Evolutionary conservation across 2,113 vertebrate genomes (phyloP).

Genomic region (Megaceryle torquata): DNA sequence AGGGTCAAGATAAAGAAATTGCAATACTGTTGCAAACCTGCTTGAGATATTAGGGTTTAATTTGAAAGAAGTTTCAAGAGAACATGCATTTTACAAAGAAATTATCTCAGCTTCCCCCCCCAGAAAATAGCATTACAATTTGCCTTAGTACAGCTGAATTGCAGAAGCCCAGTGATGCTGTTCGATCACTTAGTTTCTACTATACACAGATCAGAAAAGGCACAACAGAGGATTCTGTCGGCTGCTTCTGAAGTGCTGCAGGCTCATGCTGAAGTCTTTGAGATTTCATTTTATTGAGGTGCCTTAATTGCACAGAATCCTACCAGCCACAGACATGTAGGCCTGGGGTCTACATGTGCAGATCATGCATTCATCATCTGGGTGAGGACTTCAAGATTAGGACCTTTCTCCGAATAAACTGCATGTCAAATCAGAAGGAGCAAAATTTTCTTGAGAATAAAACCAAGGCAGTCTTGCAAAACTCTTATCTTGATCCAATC

Average conservation of each 20-base stretch:
- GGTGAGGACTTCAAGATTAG: background rate
- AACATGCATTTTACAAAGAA: background rate
- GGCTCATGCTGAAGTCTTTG: background rate
- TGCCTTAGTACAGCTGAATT: background rate
- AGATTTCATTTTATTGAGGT: background rate
- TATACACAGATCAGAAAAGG: background rate
- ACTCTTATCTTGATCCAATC: conserved; percentile 13
- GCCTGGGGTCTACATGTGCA: background rate
- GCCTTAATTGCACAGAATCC: background rate
- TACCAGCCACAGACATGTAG: background rate
- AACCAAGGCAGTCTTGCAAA: background rate
- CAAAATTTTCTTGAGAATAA: background rate
- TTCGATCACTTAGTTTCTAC: background rate
- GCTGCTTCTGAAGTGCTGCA: background rate
- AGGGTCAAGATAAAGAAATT: background rate
- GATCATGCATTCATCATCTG: background rate
- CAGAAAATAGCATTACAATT: background rate
- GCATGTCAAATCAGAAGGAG: background rate
- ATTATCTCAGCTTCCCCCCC: background rate
- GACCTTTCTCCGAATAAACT: background rate
- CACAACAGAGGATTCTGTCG: background rate
- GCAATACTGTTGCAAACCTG: background rate
- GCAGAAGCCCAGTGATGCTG: background rate
- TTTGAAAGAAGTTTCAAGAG: background rate
- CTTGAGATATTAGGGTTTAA: background rate